Percentiles rank a stretch among this genome's conserved stretches.
Conservation (phyloP, 2,113 vertebrate species). For the Naja naja region DNA sequence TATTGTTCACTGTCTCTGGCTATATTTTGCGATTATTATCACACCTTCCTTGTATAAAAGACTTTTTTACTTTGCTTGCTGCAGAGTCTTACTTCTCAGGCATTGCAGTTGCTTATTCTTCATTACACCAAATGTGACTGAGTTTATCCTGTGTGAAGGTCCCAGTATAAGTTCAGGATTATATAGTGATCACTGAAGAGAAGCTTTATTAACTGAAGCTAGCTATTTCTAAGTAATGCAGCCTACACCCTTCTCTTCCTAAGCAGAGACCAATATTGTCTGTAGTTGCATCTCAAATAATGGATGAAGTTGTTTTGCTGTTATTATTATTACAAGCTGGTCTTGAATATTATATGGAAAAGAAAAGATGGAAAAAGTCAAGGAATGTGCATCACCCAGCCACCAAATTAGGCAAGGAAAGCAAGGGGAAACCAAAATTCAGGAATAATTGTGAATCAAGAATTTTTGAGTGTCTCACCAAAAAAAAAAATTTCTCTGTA, state of each 20-base stretch:
- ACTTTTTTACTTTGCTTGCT: not conserved
- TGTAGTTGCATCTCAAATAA: not conserved
- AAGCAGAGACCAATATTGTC: not conserved
- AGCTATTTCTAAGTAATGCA: not conserved
- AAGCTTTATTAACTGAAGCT: not conserved
- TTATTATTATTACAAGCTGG: not conserved
- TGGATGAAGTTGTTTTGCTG: not conserved
- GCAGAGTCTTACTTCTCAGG: not conserved
- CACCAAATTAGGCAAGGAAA: not conserved
- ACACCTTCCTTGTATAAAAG: not conserved
- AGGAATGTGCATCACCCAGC: not conserved
- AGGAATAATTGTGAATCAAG: not conserved
- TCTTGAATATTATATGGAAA: not conserved
- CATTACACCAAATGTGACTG: not conserved
- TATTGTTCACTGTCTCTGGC: no score
- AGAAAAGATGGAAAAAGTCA: not conserved
- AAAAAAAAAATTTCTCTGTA: not conserved
- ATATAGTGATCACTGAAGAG: not conserved
- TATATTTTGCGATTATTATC: no score
- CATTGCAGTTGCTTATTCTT: not conserved
- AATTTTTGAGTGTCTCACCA: not conserved
- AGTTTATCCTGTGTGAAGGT: constrained; percentile 11
- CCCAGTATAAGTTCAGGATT: not conserved
- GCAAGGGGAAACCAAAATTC: not conserved
- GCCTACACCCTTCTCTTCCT: not conserved